Conservation (phyloP, 1,140 invertebrate species). For the Pissodes strobi region DNA sequence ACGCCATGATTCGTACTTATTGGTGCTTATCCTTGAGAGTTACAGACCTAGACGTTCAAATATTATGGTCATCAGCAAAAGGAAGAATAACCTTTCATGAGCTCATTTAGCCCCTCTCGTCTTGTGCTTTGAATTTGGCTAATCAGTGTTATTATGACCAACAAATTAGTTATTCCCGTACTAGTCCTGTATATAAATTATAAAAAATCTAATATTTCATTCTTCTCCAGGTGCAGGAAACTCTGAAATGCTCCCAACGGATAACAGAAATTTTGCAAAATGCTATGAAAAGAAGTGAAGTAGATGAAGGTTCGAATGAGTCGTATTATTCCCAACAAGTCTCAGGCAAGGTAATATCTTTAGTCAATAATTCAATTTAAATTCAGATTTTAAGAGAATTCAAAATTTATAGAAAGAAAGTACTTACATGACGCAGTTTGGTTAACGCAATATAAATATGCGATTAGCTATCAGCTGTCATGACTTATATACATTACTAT, state of each 20-base stretch:
- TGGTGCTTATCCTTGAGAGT: too few relatives aligned
- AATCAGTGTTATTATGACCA: too few relatives aligned
- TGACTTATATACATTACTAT: too few relatives aligned
- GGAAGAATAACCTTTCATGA: too few relatives aligned
- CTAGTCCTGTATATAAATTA: background rate
- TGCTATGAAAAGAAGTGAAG: constrained; percentile 44
- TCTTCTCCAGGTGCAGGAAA: constrained; percentile 25
- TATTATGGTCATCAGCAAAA: too few relatives aligned
- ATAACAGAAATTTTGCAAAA: constrained; percentile 45
- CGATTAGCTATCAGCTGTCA: too few relatives aligned
- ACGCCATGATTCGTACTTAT: too few relatives aligned
- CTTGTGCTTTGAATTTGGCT: background rate
- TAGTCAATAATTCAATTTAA: background rate
- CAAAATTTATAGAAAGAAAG: too few relatives aligned
- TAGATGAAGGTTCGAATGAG: constrained; percentile 46
- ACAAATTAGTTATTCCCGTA: too few relatives aligned
- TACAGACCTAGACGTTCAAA: too few relatives aligned
- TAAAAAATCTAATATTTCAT: background rate
- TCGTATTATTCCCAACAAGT: constrained; percentile 47
- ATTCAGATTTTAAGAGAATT: background rate
- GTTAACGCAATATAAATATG: too few relatives aligned
- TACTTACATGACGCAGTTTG: too few relatives aligned
- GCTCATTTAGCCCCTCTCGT: background rate
- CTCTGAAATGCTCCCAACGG: constrained; percentile 41
- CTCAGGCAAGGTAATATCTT: constrained; percentile 11